Percentiles rank a stretch among this genome's conserved stretches.
Conservation (phyloP, 2,113 vertebrate genomes). For the Antennarius striatus region DNA sequence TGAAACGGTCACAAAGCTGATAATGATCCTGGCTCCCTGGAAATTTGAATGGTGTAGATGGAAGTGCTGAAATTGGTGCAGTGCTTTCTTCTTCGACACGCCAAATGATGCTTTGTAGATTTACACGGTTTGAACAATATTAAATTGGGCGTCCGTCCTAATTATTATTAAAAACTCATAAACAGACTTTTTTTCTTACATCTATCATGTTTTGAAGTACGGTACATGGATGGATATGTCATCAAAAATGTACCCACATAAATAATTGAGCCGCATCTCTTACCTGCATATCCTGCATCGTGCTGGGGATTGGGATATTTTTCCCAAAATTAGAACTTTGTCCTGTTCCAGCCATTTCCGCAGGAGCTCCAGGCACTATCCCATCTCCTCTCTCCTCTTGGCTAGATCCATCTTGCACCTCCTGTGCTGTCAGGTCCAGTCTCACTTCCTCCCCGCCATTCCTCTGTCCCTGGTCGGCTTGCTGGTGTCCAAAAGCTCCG, state of each 20-base stretch:
- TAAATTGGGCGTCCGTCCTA: no score
- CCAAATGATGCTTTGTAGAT: no score
- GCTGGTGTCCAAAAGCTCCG: constrained; percentile 72
- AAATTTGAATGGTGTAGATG: constrained; percentile 11
- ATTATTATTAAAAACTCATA: no score
- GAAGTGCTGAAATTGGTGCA: constrained; percentile 36
- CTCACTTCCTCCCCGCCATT: constrained; percentile 48
- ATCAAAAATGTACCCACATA: background rate
- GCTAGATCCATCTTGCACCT: constrained; percentile 71
- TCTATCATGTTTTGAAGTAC: no score
- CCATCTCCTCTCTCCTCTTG: constrained; percentile 71
- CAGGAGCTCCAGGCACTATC: constrained; percentile 32
- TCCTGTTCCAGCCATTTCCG: constrained; percentile 34
- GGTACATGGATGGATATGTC: background rate
- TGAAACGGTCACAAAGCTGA: constrained; percentile 8
- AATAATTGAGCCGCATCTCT: constrained; percentile 19
- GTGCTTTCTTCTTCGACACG: background rate
- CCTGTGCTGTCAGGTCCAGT: constrained; percentile 79
- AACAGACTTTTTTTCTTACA: no score
- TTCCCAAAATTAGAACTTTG: constrained; percentile 67
- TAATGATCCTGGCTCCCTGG: background rate
- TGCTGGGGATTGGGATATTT: constrained; percentile 40
- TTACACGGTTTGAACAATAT: no score
- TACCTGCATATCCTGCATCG: constrained; percentile 84
- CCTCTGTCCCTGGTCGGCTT: constrained; percentile 62